Conservation (phyloP, 2,797 vertebrate species). For the Sebastes cheni region DNA sequence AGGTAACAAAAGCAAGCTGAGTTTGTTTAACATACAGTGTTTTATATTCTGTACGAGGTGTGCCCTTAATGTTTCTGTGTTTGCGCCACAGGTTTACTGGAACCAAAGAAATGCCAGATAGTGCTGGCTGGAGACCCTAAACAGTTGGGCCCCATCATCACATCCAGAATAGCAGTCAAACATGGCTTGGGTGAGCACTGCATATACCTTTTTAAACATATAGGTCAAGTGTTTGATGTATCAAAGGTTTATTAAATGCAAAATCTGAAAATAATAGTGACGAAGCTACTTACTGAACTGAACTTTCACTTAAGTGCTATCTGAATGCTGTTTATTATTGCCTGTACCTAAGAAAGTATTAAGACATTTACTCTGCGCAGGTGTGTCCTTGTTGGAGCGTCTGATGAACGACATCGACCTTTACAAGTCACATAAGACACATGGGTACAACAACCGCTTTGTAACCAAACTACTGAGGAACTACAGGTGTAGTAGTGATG, state of each 20-base stretch:
- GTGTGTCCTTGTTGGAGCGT: slow-evolving; percentile 87
- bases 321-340: not conserved
- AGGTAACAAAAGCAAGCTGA: slow-evolving; percentile 70
- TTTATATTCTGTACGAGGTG: not conserved
- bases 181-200: slow-evolving; percentile 83
- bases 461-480: slow-evolving; percentile 91
- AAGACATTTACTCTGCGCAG: slow-evolving; percentile 57
- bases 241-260: not conserved
- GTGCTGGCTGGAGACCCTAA: slow-evolving; percentile 87
- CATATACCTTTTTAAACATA: not conserved
- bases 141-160: slow-evolving; percentile 88
- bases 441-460: slow-evolving; percentile 78
- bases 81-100: slow-evolving; percentile 59
- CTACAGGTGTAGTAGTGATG: slow-evolving; percentile 84
- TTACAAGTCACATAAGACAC: slow-evolving; percentile 64
- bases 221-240: not conserved
- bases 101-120: slow-evolving; percentile 78
- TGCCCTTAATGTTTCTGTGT: not conserved
- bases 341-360: not conserved
- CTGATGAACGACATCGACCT: slow-evolving; percentile 82
- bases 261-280: not conserved
- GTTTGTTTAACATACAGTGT: not conserved
- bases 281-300: not conserved
- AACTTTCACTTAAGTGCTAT: not conserved
- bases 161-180: slow-evolving; percentile 79